Evolutionary conservation across 64 coral and sea anemone species (phyloP).

Genomic region (Montipora cactus): DNA sequence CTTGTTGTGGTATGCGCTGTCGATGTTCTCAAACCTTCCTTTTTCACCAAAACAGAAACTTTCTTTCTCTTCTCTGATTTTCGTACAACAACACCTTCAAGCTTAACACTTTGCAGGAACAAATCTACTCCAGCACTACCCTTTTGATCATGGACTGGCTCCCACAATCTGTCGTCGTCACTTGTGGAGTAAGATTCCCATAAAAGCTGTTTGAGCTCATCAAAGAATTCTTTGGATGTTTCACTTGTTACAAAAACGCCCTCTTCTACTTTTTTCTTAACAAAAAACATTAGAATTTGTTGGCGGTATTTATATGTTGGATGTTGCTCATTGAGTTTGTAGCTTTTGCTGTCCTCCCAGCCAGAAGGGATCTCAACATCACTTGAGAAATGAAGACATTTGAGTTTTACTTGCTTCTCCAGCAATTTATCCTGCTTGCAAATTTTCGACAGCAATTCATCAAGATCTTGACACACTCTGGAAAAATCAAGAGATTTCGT

Average conservation of each 20-base stretch:
- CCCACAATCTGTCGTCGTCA: not conserved
- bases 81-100: not conserved
- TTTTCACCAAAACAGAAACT: slow-evolving; percentile 2
- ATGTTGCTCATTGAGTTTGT: not conserved
- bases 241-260: not conserved
- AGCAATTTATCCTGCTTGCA: not conserved
- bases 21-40: not conserved
- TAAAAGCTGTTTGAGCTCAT: slow-evolving; percentile 5
- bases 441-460: not conserved
- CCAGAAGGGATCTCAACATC: not conserved
- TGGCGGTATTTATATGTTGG: slow-evolving; percentile 16
- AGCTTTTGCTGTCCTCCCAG: not conserved
- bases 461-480: too few relatives aligned
- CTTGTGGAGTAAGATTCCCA: too few relatives aligned
- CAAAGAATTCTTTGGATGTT: not conserved
- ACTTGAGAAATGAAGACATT: not conserved
- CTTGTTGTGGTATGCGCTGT: not conserved
- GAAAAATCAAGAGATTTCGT: too few relatives aligned
- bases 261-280: not conserved
- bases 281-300: not conserved
- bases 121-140: not conserved
- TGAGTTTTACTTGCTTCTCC: not conserved
- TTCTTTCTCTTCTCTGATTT: not conserved
- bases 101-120: slow-evolving; percentile 18
- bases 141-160: not conserved